A percentile compares a stretch with the other conserved stretches of the same genome.
Evolutionary conservation across 2,113 vertebrate genomes (phyloP).

Genomic region (Isurus oxyrinchus): DNA sequence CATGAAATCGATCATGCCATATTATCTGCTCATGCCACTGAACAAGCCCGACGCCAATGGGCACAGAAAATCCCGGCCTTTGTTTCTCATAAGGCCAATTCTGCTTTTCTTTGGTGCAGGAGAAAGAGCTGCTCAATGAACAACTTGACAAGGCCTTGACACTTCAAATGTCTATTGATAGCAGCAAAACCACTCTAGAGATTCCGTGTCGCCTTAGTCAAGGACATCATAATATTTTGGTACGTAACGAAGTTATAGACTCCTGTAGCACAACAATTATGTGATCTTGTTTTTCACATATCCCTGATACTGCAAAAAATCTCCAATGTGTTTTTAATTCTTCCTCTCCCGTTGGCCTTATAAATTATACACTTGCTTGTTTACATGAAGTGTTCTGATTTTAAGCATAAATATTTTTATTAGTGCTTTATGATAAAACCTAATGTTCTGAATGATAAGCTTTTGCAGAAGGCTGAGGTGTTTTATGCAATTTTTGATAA

Average conservation of each 20-base stretch:
- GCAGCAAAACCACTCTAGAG: background rate
- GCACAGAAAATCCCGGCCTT: background rate
- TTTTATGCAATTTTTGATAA: conserved; percentile 21
- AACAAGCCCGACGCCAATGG: no score
- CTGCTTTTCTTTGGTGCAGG: background rate
- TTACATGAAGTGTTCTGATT: background rate
- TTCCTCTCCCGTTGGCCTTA: background rate
- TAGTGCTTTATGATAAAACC: background rate
- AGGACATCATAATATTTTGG: conserved; percentile 23
- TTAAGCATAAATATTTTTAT: background rate
- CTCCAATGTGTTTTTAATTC: background rate
- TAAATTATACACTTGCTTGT: background rate
- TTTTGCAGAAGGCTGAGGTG: background rate
- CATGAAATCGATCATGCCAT: no score
- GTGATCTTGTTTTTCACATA: background rate
- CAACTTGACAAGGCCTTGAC: background rate
- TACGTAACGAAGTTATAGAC: background rate
- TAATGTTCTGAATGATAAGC: background rate
- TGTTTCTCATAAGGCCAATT: background rate
- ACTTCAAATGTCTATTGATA: background rate
- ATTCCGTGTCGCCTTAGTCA: background rate
- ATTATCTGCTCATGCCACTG: no score
- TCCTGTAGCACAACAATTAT: background rate
- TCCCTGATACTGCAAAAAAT: background rate
- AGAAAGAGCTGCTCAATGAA: background rate